These are phyloP conservation scores for Eptatretus burgeri DNA, from an alignment of 2,113 vertebrate genomes.

Conservation along the genomic window DNA sequence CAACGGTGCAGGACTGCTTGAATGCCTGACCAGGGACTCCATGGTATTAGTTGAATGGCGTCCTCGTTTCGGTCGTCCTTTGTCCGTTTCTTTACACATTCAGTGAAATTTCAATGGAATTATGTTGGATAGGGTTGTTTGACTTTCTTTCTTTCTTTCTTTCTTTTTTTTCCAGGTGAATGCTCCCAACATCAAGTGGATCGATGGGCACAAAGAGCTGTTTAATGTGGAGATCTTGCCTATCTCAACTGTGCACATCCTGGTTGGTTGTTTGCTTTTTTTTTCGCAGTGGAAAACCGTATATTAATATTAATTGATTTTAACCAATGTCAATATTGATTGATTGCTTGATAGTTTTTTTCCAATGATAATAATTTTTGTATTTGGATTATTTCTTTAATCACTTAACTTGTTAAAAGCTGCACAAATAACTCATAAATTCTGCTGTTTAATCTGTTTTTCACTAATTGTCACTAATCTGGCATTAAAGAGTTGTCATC, in stretches of 20 bases:
- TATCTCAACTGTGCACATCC: conserved; percentile 66
- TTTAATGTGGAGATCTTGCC: conserved; percentile 80
- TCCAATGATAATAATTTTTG: too few relatives aligned
- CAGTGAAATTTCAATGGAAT: background rate
- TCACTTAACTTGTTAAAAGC: too few relatives aligned
- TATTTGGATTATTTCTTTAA: too few relatives aligned
- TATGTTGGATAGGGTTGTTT: background rate
- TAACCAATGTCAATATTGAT: too few relatives aligned
- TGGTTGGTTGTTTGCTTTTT: conserved; percentile 21
- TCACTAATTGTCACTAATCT: too few relatives aligned
- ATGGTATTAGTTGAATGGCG: background rate
- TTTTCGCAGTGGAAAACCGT: too few relatives aligned
- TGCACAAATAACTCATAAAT: too few relatives aligned
- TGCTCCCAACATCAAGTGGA: conserved; percentile 95
- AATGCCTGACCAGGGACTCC: background rate
- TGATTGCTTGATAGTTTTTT: too few relatives aligned
- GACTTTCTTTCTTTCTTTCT: background rate
- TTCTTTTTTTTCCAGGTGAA: conserved; percentile 33
- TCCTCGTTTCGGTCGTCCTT: background rate
- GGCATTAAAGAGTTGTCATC: too few relatives aligned
- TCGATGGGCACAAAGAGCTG: conserved; percentile 90
- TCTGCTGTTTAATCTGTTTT: too few relatives aligned
- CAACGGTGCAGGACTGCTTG: background rate
- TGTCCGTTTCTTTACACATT: background rate
- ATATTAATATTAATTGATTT: too few relatives aligned